Base-by-base conservation (phyloP, 2,888 invertebrate species). In the Agonopterix heracliana region DNA sequence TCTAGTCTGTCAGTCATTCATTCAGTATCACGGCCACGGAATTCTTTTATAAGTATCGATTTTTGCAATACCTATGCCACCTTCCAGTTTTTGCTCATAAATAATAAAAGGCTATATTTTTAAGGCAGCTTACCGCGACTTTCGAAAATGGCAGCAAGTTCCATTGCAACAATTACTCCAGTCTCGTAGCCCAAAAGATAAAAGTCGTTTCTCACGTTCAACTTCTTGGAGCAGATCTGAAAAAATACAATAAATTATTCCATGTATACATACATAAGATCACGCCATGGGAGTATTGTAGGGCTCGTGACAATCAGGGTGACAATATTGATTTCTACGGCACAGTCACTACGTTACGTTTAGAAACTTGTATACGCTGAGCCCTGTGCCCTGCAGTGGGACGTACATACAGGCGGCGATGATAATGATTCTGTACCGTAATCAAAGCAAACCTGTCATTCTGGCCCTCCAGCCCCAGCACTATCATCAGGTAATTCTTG, bases 131-230 rank as follows among this genome's bases (percentile, higher is more conserved):
- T 58, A 79, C 79, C 79, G n/a, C 64, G 52, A 4, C 61, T 52
- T 63, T 79, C 80, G 5, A 79, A 56, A 45, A 73, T 61, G 4
- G 67, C 57, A 2, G 74, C 74, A 45, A 78, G 56, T 55, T 76
- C 74, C n/a, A 80, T 51, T 9, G 72, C 75, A 0, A 69, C 55
- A 2, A 62, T 17, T 0, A 68, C 61, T 3, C 79, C 78, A 34
- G 57, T 57, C 50, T 78, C 77, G 40, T 74, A 76, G 4, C 77
- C 79, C 48, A 77, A 38, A 0, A 80, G 46, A 45, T 68, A 67
- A 48, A 78, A 80, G 3, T 56, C 60, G 4, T 41, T 52, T 13
- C 56, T 60, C 3, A 64, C 12, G 35, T 54, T 52, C 7, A 60
- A 42, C 34, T 66, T 68, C 10, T 61, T 66, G 8, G 66, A 41